Evolutionary conservation across 2,113 vertebrate genomes (phyloP).

Genomic region (Probosciger aterrimus): DNA sequence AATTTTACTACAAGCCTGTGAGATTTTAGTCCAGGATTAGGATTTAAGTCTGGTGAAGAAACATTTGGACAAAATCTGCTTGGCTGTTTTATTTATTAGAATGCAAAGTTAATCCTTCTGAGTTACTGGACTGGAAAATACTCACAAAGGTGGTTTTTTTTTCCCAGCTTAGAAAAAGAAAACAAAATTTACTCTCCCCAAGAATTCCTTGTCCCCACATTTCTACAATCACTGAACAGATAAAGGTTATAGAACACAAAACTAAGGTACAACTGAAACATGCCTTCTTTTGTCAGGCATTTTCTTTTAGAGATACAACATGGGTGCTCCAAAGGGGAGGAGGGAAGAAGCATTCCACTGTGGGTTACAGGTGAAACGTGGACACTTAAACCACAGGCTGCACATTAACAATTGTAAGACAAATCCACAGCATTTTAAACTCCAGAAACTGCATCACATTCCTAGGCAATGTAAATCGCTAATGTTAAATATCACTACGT

Average conservation of each 20-base stretch:
- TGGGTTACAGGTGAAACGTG: not conserved
- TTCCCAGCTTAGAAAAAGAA: not conserved
- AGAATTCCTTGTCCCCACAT: not conserved
- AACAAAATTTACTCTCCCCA: not conserved
- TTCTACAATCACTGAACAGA: not conserved
- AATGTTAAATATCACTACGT: not conserved
- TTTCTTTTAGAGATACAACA: not conserved
- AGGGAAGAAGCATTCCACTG: not conserved
- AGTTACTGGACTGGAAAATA: constrained; percentile 40
- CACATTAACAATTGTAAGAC: not conserved
- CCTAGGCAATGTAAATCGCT: not conserved
- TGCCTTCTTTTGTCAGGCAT: not conserved
- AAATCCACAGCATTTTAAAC: not conserved
- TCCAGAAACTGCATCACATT: not conserved
- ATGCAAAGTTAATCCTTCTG: constrained; percentile 32
- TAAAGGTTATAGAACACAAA: not conserved
- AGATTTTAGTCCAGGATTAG: constrained; percentile 58
- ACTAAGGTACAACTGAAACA: not conserved
- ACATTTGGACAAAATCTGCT: constrained; percentile 61
- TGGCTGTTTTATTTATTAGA: constrained; percentile 57
- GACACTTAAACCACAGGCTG: not conserved
- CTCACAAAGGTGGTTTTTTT: not conserved
- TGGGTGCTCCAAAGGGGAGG: not conserved
- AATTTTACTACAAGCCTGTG: constrained; percentile 57
- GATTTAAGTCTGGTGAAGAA: constrained; percentile 55